phyloP scores from a whole-genome alignment of 2,113 vertebrate species.

The Muntiacus muntjak region DNA sequence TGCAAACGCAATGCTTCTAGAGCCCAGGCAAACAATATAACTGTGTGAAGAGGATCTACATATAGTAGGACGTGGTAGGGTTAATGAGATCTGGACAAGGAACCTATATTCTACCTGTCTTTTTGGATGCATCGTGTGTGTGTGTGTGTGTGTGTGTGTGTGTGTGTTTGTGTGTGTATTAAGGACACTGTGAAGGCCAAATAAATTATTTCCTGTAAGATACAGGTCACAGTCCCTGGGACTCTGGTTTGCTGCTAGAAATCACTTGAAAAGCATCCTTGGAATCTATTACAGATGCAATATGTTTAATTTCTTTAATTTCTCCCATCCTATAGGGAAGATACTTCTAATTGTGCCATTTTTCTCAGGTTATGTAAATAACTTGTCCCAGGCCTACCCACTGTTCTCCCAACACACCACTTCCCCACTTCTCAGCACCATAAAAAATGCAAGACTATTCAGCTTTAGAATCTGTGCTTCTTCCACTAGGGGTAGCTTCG shows the following conservation, averaged over 20 bases:
- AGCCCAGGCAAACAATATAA: not conserved
- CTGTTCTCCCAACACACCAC: not conserved
- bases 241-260: not conserved
- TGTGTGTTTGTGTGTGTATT: not conserved
- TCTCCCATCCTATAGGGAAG: not conserved
- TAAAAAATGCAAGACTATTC: not conserved
- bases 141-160: not conserved
- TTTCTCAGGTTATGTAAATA: not conserved
- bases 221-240: not conserved
- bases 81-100: not conserved
- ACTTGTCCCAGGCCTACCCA: not conserved
- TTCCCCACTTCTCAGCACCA: not conserved
- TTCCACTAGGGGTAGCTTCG: not conserved
- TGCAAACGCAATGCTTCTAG: not conserved
- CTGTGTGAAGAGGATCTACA: not conserved
- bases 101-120: not conserved
- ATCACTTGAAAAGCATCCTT: not conserved
- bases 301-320: not conserved
- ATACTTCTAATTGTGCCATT: not conserved
- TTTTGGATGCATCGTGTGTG: not conserved
- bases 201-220: not conserved
- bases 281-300: not conserved
- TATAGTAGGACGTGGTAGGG: not conserved
- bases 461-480: not conserved
- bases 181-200: not conserved